phyloP scores from a whole-genome alignment of 2,113 vertebrate genomes.

The Oncorhynchus tshawytscha region DNA sequence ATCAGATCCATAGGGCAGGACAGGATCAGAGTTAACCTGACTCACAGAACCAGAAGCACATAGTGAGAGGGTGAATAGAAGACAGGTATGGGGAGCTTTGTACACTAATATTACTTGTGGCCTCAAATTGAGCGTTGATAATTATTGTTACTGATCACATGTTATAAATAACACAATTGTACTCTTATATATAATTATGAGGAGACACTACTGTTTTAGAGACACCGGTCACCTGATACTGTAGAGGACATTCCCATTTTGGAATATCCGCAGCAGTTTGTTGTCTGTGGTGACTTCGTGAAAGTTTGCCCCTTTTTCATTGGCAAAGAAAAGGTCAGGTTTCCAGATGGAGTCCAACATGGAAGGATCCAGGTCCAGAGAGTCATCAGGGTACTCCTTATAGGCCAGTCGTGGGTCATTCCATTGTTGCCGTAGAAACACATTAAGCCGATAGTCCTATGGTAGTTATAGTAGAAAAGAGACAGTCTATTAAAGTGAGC shows the following conservation, averaged over 20 bases:
- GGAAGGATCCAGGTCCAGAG: conserved; percentile 89
- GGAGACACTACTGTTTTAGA: neutral
- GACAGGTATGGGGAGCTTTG: neutral
- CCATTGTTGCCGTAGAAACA: conserved; percentile 95
- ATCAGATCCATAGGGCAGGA: conserved; percentile 96
- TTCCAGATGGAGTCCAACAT: conserved; percentile 98
- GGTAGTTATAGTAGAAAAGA: neutral
- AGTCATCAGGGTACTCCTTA: conserved; percentile 89
- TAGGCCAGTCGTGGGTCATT: conserved; percentile 91
- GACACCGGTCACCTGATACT: conserved; percentile 84
- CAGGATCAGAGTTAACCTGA: conserved; percentile 88
- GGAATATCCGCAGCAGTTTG: conserved; percentile 93
- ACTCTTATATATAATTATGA: no score
- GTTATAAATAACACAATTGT: no score
- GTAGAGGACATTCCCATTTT: conserved; percentile 93
- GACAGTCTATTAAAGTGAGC: neutral
- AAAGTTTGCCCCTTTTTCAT: conserved; percentile 93
- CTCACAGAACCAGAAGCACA: conserved; percentile 30
- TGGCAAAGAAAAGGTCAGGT: conserved; percentile 93
- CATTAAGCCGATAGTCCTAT: conserved; percentile 90
- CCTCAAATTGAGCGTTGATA: neutral
- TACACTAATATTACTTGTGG: neutral
- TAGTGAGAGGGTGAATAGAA: neutral
- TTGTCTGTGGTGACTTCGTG: conserved; percentile 94
- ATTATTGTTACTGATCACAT: no score